Conservation (phyloP, 2,888 invertebrate species). For the Phalangium opilio region DNA sequence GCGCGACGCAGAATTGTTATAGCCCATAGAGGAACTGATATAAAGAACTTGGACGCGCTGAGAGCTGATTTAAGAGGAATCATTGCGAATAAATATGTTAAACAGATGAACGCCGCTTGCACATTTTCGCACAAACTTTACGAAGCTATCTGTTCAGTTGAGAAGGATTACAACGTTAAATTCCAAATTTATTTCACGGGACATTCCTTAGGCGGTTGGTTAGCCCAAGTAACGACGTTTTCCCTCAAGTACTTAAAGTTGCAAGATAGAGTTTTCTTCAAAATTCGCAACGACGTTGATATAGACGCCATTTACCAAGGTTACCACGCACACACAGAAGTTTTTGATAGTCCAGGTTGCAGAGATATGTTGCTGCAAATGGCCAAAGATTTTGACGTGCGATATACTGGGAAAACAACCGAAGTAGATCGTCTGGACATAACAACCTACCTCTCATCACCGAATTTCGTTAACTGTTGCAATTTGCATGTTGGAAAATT, state of each 20-base stretch:
- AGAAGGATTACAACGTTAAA: background rate
- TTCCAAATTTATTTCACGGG: background rate
- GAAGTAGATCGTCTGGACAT: too few species aligned
- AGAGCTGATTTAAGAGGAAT: constrained; percentile 1
- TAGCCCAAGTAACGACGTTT: background rate
- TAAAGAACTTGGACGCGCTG: background rate
- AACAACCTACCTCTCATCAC: background rate
- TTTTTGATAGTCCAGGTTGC: constrained; percentile 1
- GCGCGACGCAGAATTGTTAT: background rate
- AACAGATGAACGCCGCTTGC: constrained; percentile 1
- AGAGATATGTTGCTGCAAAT: background rate
- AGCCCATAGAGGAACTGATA: background rate
- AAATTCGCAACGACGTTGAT: background rate
- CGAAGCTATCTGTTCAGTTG: background rate
- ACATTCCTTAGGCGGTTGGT: constrained; percentile 2
- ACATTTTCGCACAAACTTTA: background rate
- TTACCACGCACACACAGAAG: background rate
- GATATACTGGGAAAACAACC: too few species aligned
- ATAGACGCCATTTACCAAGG: background rate
- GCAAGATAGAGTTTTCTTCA: too few species aligned
- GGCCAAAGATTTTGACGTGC: too few species aligned
- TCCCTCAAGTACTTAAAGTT: background rate
- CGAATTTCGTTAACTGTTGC: constrained; percentile 2
- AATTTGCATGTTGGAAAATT: background rate
- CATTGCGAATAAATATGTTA: background rate